phyloP scores from a whole-genome alignment of 2,888 invertebrate species.

The Tetropium fuscum region DNA sequence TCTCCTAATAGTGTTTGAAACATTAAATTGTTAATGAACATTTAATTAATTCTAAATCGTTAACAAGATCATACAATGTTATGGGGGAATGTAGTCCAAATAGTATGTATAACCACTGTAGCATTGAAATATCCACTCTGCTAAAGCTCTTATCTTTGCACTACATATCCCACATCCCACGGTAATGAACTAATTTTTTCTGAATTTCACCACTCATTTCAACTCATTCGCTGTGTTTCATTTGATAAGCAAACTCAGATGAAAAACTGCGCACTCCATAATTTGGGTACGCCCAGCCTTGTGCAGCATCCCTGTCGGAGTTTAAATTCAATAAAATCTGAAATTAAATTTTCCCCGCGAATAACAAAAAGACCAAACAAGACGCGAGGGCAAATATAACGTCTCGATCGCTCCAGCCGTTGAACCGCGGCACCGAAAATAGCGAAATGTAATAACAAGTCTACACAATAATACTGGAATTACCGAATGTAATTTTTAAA shows the following conservation, averaged over 20 bases:
- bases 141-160: no score
- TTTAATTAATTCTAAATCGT: no score
- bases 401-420: constrained; percentile 3
- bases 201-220: no score
- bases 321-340: constrained; percentile 40
- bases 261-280: constrained; percentile 6
- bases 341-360: constrained; percentile 41
- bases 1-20: no score
- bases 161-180: no score
- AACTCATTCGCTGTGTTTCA: no score
- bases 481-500: constrained; percentile 15
- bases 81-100: no score
- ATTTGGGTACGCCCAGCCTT: not conserved
- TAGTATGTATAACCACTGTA: no score
- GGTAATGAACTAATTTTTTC: no score
- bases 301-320: constrained; percentile 6
- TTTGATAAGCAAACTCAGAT: constrained; percentile 13
- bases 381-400: constrained; percentile 27
- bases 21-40: no score
- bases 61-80: no score
- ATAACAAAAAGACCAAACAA: constrained; percentile 31
- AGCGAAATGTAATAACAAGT: constrained; percentile 2
- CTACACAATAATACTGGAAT: constrained; percentile 5
- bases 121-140: no score
- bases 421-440: not conserved